Conservation (phyloP, 2,888 invertebrate species). For the Phasia obesa region DNA sequence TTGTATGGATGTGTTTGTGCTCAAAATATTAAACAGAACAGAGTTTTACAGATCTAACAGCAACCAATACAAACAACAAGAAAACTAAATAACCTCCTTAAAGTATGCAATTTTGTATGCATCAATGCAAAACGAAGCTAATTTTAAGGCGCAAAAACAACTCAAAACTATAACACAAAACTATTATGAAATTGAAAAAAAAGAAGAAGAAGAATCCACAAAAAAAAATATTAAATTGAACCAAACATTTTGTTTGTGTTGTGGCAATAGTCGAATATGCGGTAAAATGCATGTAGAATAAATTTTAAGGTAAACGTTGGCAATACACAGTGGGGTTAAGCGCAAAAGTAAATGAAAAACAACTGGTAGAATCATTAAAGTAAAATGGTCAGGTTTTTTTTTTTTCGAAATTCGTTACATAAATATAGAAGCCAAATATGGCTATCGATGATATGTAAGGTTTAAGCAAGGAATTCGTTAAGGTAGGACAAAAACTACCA, state of each 20-base stretch:
- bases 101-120: constrained; percentile 72
- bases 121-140: constrained; percentile 73
- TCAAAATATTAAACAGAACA: constrained; percentile 21
- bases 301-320: too few relatives aligned
- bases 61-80: constrained; percentile 11
- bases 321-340: too few relatives aligned
- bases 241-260: neutral
- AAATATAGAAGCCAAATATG: too few relatives aligned
- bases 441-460: too few relatives aligned
- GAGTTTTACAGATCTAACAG: neutral
- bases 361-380: too few relatives aligned
- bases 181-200: neutral
- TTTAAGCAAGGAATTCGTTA: too few relatives aligned
- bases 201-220: neutral
- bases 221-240: constrained; percentile 11
- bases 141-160: constrained; percentile 70
- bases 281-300: neutral
- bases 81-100: constrained; percentile 58
- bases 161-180: constrained; percentile 26
- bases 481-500: too few relatives aligned
- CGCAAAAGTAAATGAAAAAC: too few relatives aligned
- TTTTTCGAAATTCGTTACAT: too few relatives aligned
- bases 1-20: neutral
- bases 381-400: too few relatives aligned
- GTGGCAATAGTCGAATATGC: neutral